Base-by-base conservation (phyloP, 2,888 invertebrate genomes). In the Drosophila austrosaltans region DNA sequence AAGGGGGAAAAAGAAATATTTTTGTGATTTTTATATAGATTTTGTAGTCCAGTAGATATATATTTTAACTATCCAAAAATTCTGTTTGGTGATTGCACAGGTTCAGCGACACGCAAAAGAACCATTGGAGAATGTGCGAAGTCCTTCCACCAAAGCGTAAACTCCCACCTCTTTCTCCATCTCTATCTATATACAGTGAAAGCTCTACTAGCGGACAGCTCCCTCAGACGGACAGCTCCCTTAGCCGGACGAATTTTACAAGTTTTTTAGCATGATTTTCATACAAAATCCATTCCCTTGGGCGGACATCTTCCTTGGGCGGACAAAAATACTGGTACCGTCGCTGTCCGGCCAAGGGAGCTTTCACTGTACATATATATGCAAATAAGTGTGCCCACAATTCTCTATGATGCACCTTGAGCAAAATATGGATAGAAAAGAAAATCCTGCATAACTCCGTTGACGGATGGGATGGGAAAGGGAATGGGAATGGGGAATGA, bases 391-490 rank as follows among this genome's bases (percentile, higher is more conserved):
- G 69, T 63, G 68, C 74, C 82, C 70, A 62, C 78, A 76, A 73
- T 30, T 42, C 80, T 82, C 75, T 75, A 75, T 73, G 79, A 72
- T 76, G 77, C 81, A 84, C 86, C 88, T 84, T 84, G 81, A 84
- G 84, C 86, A 85, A 84, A 79, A 78, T 72, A 80, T 65, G 81
- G 66, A 82, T 85, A 86, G 83, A 87, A 86, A 84, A 83, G 82
- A 84, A 86, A 74, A 81, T 87, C 72, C 71, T 36, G 36, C 36
- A 36, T 36, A 36, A 36, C 36, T 36, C 36, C 36, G 36, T 36
- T 36, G 36, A 36, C 8, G 36, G 36, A 10, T 36, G 36, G 36
- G 36, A 48, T 59, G 65, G n/a, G 25, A 22, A 8, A 8, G 8
- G 16, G 12, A 63, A 40, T 16, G 16, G 16, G 16, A 16, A 16